A percentile compares a stretch with the other conserved stretches of the same genome.
Conservation (phyloP, 1,140 invertebrate genomes). For the Drosophila tsacasi region DNA sequence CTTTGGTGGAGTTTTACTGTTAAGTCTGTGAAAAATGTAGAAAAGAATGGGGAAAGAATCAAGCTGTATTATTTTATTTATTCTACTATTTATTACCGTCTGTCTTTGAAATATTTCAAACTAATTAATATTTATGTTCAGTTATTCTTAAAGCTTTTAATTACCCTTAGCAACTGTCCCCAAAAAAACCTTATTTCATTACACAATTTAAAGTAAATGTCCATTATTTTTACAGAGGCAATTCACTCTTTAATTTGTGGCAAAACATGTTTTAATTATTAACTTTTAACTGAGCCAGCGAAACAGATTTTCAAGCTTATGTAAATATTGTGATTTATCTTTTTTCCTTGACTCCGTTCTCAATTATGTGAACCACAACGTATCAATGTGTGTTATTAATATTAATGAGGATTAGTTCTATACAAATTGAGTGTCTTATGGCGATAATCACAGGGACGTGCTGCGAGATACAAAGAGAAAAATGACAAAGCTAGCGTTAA, state of each 20-base stretch:
- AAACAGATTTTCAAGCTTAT: constrained; percentile 11
- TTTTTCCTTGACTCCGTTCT: constrained; percentile 14
- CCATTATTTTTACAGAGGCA: background rate
- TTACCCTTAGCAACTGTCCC: background rate
- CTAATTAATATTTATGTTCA: too few species aligned
- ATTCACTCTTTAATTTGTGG: background rate
- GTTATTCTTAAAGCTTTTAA: background rate
- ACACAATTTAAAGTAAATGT: background rate
- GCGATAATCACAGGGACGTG: background rate
- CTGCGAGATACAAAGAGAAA: background rate
- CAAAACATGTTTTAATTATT: constrained; percentile 18
- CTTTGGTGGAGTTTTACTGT: constrained; percentile 6
- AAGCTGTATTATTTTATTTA: background rate
- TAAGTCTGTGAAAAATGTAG: background rate
- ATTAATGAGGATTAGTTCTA: constrained; percentile 1
- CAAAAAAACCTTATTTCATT: background rate
- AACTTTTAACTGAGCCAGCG: background rate
- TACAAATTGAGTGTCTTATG: constrained; percentile 1
- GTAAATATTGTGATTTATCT: constrained; percentile 4
- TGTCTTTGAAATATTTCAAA: background rate
- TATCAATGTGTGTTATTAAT: constrained; percentile 3
- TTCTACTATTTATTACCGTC: background rate
- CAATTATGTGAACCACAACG: constrained; percentile 11
- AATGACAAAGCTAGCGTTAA: background rate
- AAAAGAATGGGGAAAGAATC: background rate